Evolutionary conservation across 1,140 invertebrate species (phyloP), one percentile per base, ranked within the genome.

Genomic region (Papilio machaon): DNA sequence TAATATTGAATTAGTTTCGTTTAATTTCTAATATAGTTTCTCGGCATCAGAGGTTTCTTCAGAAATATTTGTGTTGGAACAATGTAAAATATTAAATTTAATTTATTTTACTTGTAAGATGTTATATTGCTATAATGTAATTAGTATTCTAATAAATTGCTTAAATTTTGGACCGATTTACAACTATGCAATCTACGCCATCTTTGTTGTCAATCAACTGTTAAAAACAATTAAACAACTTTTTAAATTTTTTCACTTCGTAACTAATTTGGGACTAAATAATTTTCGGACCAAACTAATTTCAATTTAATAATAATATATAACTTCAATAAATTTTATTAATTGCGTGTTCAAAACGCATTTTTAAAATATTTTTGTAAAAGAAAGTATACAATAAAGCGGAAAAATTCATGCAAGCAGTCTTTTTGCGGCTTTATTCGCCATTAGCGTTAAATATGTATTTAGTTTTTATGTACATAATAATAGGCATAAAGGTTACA

Each of bases 331-430:
- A 58, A 58, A n/a, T n/a, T 2, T 7, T n/a, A 58, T 60, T 23
- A 2, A 60, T 7, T 23, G 19, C 58, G n/a, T 19, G 9, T 60
- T 60, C 7, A 10, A 64, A 64, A 64, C 60, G 10, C 3, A 6
- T 7, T 43, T 52, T 17, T 13, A 6, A 52, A 52, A 17, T 52
- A 0, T 1, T 52, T 52, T 17, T 52, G 49, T 52, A 52, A 15
- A 52, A 52, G 7, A 52, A 52, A 4, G 7, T 17, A 5, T 6
- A 52, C 6, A 17, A 8, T 13, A 11, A 30, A 64, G 30, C 81
- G 47, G 30, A 75, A 81, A 81, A 46, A 82, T 84, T 74, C 73
- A 83, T 85, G 83, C 84, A 86, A 85, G 84, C 84, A 86, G 83
- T 87, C 84, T 87, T 85, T 79, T 84, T 80, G 85, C 76, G 81